Base-by-base conservation (phyloP, 2,797 vertebrate genomes). In the Danio aesculapii region DNA sequence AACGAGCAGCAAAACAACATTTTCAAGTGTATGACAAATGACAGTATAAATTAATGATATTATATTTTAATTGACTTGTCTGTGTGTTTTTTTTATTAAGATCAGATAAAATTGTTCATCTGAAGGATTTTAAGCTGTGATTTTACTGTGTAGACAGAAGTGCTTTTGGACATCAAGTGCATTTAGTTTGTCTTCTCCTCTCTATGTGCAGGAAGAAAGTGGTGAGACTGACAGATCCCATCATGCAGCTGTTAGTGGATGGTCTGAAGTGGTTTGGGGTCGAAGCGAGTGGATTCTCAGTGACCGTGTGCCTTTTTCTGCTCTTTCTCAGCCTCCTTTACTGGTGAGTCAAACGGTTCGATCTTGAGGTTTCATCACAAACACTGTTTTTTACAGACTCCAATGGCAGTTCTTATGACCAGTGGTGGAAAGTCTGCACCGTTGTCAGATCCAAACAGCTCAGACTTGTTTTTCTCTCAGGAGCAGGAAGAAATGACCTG, bases 261-360 rank as follows among this genome's bases (percentile, higher is more conserved):
- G 73, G 88, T 84, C 70, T 91, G 8, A 86, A 81, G 39, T 9
- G 75, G 0, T 87, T 90, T 61, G 71, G 84, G 73, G 16, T 74
- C 0, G 84, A 91, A n/a, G 21, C 70, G 61, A 88, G 87, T 50
- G 87, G 89, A 13, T 44, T 47, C 13, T 79, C 89, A 0, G 57
- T 94, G 46, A 88, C 93, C 0, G 16, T 94, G 46, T 59, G 86
- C 52, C 89, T 95, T 74, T 83, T 92, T 39, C 11, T 94, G n/a
- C n/a, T 92, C 69, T 93, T 93, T 67, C 71, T 90, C 68, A 50
- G 63, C 50, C 89, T 91, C 43, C 88, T 95, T 7, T 95, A 93
- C 88, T 94, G 94, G 94, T 95, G 76, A 90, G 90, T 88, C 43
- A 74, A 39, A 55, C 50, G 41, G 50, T 53, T 61, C 43, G 9